These are phyloP conservation scores for Benitochromis conjunctus DNA, from an alignment of 2,113 vertebrate species.

Conservation along the genomic window DNA sequence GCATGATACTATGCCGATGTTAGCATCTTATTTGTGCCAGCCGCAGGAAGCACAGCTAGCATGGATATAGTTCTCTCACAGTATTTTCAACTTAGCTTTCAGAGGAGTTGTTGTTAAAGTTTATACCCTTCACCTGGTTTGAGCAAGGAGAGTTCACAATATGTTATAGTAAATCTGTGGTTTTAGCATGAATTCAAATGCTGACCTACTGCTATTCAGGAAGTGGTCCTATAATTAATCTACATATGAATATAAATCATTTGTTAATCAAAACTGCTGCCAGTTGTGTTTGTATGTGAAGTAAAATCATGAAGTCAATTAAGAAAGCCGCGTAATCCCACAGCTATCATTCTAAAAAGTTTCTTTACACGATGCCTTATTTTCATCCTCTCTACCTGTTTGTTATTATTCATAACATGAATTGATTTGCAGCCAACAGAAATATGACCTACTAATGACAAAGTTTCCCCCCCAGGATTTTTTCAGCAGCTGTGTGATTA, in stretches of 20 bases:
- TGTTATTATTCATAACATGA: background rate
- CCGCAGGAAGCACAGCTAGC: background rate
- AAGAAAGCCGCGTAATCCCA: background rate
- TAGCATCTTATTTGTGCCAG: background rate
- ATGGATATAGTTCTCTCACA: background rate
- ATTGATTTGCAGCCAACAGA: background rate
- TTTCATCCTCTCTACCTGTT: background rate
- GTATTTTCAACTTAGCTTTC: rapidly evolving
- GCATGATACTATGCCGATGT: background rate
- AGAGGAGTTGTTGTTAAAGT: background rate
- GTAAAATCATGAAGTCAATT: background rate
- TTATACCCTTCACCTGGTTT: background rate
- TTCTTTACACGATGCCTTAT: background rate
- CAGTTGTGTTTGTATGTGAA: background rate
- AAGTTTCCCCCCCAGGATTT: background rate
- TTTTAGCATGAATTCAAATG: background rate
- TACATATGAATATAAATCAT: background rate
- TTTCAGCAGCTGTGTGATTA: background rate
- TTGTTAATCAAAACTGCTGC: background rate
- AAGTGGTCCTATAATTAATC: background rate
- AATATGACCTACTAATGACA: background rate
- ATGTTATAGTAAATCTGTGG: background rate
- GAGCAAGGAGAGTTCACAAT: background rate
- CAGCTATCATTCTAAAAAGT: background rate
- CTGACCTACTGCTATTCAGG: background rate